These are phyloP conservation scores for Scaptomyza caliginosa DNA, from an alignment of 2,888 invertebrate species.

Conservation along the genomic window DNA sequence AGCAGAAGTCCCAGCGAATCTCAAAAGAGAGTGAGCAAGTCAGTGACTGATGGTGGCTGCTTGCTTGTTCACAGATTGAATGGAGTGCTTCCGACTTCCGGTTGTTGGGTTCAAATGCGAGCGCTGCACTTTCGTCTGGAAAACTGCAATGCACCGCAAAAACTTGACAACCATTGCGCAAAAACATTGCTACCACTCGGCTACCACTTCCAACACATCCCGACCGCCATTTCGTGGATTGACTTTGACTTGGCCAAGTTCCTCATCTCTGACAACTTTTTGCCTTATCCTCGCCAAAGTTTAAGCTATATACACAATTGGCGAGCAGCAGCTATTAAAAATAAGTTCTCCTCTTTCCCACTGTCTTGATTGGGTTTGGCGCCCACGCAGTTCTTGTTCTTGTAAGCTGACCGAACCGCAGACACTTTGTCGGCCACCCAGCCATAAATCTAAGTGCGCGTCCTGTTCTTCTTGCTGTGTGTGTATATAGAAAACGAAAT, in stretches of 20 bases:
- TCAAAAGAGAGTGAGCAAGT: background rate
- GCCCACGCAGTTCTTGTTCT: slow-evolving; percentile 29
- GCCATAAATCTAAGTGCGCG: slow-evolving; percentile 81
- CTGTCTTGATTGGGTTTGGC: slow-evolving; percentile 8
- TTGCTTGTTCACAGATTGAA: slow-evolving; percentile 75
- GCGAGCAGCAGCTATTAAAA: slow-evolving; percentile 13
- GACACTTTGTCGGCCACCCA: slow-evolving; percentile 82
- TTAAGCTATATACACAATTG: slow-evolving; percentile 22
- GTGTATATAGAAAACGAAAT: slow-evolving; percentile 63
- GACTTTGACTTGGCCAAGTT: slow-evolving; percentile 60
- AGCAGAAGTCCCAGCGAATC: slow-evolving; percentile 20
- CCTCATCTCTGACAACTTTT: slow-evolving; percentile 50
- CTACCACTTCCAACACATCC: background rate
- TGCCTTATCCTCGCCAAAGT: slow-evolving; percentile 31
- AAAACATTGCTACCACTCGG: background rate
- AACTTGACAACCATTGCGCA: slow-evolving; percentile 54
- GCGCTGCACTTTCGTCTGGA: slow-evolving; percentile 72
- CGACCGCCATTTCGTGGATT: slow-evolving; percentile 24
- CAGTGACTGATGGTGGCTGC: slow-evolving; percentile 51
- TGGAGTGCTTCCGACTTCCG: slow-evolving; percentile 80
- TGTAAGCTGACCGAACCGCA: slow-evolving; percentile 74
- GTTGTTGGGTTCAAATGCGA: slow-evolving; percentile 54
- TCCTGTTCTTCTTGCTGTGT: slow-evolving; percentile 42
- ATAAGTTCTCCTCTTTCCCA: background rate
- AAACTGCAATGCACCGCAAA: slow-evolving; percentile 65